A percentile compares a stretch with the other conserved stretches of the same genome.
Evolutionary conservation across 2,113 vertebrate genomes (phyloP).

Genomic region (Hucho hucho): DNA sequence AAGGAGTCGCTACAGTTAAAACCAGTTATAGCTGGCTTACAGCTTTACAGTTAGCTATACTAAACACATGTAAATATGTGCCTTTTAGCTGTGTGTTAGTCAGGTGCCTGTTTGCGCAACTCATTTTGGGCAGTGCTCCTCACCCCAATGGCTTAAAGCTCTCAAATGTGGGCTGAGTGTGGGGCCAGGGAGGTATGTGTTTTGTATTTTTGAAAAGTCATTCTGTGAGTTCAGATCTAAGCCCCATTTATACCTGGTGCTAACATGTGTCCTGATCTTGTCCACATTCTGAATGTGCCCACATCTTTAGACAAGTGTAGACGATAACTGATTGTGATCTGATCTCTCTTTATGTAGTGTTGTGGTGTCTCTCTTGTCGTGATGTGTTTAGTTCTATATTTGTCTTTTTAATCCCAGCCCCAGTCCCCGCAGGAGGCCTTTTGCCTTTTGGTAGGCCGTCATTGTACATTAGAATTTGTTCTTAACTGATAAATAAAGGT

Average conservation of each 20-base stretch:
- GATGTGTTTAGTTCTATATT: too few relatives aligned
- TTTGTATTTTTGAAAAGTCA: slow-evolving; percentile 1
- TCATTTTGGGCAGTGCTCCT: neutral
- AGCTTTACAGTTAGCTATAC: neutral
- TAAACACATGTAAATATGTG: neutral
- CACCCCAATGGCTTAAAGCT: neutral
- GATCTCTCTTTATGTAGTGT: too few relatives aligned
- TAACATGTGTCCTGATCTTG: too few relatives aligned
- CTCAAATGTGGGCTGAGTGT: neutral
- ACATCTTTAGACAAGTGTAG: too few relatives aligned
- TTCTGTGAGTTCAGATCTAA: neutral
- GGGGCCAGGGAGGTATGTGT: neutral
- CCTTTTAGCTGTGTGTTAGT: neutral
- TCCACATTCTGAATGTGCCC: too few relatives aligned
- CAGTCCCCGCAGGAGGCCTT: too few relatives aligned
- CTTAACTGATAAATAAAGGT: too few relatives aligned
- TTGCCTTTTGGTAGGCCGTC: too few relatives aligned
- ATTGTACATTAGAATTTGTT: too few relatives aligned
- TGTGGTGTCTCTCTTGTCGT: too few relatives aligned
- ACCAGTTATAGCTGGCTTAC: neutral
- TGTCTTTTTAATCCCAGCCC: too few relatives aligned
- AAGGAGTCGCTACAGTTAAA: neutral
- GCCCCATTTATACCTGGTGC: neutral
- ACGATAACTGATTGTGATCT: too few relatives aligned
- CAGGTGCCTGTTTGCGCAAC: neutral